Percentiles rank a stretch among this genome's conserved stretches.
These are phyloP conservation scores for Ceraclea dissimilis DNA, from an alignment of 2,888 invertebrate species.

Conservation along the genomic window DNA sequence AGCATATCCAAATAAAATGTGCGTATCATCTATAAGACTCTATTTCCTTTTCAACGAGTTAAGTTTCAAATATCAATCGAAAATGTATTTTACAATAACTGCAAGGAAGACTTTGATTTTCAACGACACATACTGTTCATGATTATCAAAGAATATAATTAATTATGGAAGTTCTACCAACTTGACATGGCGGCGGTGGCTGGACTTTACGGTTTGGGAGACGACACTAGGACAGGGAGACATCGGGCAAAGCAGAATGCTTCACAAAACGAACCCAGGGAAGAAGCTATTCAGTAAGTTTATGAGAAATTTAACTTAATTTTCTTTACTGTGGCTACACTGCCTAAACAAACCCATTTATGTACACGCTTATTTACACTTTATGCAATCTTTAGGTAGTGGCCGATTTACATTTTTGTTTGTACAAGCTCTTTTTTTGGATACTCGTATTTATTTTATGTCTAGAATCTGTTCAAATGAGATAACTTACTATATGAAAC, in stretches of 20 bases:
- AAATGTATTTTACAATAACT: neutral
- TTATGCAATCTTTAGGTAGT: too few relatives aligned
- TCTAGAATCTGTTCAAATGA: too few relatives aligned
- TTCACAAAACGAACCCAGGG: conserved; percentile 52
- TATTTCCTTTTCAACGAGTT: neutral
- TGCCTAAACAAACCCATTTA: too few relatives aligned
- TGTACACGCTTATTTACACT: too few relatives aligned
- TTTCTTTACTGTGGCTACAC: neutral
- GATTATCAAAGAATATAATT: conserved; percentile 5
- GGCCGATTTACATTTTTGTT: too few relatives aligned
- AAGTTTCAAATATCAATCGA: neutral
- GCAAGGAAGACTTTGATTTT: neutral
- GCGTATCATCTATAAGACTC: neutral
- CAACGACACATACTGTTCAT: neutral
- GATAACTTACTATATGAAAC: too few relatives aligned
- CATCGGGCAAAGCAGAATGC: conserved; percentile 41
- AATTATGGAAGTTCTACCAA: conserved; percentile 6
- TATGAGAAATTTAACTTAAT: conserved; percentile 15
- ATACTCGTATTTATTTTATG: too few relatives aligned
- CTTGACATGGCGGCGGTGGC: conserved; percentile 68
- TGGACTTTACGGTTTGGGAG: conserved; percentile 71
- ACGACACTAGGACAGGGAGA: conserved; percentile 53
- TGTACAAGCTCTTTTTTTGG: too few relatives aligned
- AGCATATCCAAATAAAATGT: neutral
- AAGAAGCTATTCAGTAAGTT: conserved; percentile 53